Conservation (phyloP, 2,797 vertebrate species). For the Jordanella pulchra region DNA sequence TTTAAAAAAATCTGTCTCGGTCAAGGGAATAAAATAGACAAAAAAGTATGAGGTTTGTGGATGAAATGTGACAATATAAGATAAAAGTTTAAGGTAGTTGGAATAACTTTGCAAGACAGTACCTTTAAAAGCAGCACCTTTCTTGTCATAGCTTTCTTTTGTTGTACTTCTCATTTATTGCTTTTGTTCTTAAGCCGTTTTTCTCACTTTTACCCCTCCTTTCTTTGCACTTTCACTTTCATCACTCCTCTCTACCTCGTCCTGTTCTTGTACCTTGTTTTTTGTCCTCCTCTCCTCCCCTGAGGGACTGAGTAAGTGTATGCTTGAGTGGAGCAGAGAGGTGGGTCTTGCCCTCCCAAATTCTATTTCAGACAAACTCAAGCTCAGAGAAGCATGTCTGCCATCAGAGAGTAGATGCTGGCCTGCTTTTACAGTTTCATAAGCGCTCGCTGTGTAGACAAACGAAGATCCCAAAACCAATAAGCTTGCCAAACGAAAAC, state of each 20-base stretch:
- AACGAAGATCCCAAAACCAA: conserved; percentile 50
- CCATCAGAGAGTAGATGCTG: conserved; percentile 58
- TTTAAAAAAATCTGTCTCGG: neutral
- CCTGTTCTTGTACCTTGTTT: conserved; percentile 53
- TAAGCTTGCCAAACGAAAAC: conserved; percentile 47
- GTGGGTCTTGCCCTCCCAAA: conserved; percentile 76
- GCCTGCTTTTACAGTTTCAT: conserved; percentile 64
- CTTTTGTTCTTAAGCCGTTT: conserved; percentile 19
- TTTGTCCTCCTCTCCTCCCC: conserved; percentile 56
- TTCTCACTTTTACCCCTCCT: conserved; percentile 37
- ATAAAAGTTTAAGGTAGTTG: too few relatives aligned
- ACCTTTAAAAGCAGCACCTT: conserved; percentile 7
- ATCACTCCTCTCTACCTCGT: conserved; percentile 40
- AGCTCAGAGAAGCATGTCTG: conserved; percentile 71
- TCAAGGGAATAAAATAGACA: neutral
- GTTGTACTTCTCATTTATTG: conserved; percentile 15
- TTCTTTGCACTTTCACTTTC: conserved; percentile 54
- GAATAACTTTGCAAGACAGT: neutral
- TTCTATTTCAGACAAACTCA: conserved; percentile 75
- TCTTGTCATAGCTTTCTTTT: conserved; percentile 2
- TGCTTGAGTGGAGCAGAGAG: conserved; percentile 76
- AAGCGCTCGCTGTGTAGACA: conserved; percentile 46
- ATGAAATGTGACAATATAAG: neutral
- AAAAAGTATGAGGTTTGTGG: neutral
- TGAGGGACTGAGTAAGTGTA: conserved; percentile 70